Evolutionary conservation across 2,888 invertebrate genomes (phyloP).

Genomic region (Hesperia comma): DNA sequence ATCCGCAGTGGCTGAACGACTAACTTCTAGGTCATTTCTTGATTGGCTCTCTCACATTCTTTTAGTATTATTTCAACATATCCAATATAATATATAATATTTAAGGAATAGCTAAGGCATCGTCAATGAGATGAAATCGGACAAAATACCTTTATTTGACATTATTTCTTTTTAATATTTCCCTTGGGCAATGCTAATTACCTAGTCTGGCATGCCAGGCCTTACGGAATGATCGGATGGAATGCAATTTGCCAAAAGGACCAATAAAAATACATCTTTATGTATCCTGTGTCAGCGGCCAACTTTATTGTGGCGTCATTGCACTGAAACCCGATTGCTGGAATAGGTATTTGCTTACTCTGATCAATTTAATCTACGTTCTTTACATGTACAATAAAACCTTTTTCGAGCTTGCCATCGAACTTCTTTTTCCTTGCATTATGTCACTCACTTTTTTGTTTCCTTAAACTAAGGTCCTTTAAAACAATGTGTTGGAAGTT

Average conservation of each 20-base stretch:
- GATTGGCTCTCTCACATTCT: conserved; percentile 44
- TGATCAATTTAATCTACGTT: conserved; percentile 62
- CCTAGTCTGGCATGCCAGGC: conserved; percentile 44
- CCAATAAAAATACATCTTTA: conserved; percentile 77
- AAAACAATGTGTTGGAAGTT: conserved; percentile 47
- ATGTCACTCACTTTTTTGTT: background rate
- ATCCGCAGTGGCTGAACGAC: conserved; percentile 48
- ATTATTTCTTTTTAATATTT: conserved; percentile 6
- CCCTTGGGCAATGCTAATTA: conserved; percentile 42
- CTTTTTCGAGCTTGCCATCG: background rate
- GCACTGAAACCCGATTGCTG: conserved; percentile 61
- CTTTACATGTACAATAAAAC: conserved; percentile 40
- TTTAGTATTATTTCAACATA: background rate
- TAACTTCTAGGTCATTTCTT: conserved; percentile 63
- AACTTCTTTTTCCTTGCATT: background rate
- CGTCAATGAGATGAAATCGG: background rate
- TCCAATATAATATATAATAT: background rate
- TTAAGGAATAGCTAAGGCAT: background rate
- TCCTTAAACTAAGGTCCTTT: conserved; percentile 14
- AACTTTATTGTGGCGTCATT: conserved; percentile 77
- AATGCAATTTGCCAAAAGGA: conserved; percentile 75
- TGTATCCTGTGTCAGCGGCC: conserved; percentile 75
- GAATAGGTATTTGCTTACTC: conserved; percentile 51
- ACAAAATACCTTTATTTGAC: background rate
- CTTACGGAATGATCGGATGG: conserved; percentile 52